Evolutionary conservation across 2,113 vertebrate genomes (phyloP).

Genomic region (Sarotherodon lohbergeri): DNA sequence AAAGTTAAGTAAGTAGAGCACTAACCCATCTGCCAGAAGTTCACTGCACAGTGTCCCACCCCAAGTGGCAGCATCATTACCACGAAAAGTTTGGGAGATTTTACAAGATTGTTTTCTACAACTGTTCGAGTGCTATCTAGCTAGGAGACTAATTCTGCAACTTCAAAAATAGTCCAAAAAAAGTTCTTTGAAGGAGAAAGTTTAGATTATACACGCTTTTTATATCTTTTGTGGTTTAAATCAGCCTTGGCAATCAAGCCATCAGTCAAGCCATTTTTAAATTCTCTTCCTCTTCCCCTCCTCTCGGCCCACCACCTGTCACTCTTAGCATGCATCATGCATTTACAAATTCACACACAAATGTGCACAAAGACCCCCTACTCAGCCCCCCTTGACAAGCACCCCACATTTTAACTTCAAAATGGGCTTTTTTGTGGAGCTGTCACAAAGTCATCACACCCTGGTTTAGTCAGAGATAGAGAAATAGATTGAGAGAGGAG

Average conservation of each 20-base stretch:
- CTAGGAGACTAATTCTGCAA: not conserved
- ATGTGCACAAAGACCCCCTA: constrained; percentile 30
- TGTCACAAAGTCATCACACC: constrained; percentile 56
- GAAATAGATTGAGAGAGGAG: constrained; percentile 41
- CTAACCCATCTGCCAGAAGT: not conserved
- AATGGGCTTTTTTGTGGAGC: constrained; percentile 40
- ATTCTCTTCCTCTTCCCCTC: constrained; percentile 11
- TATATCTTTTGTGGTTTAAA: constrained; percentile 7
- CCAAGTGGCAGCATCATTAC: not conserved
- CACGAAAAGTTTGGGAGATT: not conserved
- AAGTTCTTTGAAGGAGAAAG: not conserved
- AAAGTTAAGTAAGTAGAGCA: not conserved
- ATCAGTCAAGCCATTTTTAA: constrained; percentile 38
- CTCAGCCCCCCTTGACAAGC: constrained; percentile 35
- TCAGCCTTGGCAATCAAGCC: constrained; percentile 29
- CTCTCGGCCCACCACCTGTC: constrained; percentile 52
- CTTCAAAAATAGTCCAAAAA: not conserved
- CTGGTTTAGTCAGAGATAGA: constrained; percentile 47
- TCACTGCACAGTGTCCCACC: fast-evolving
- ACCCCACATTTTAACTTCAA: constrained; percentile 55
- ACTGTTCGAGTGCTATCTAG: not conserved
- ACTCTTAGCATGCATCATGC: constrained; percentile 14
- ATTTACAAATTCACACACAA: constrained; percentile 1
- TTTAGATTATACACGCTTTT: constrained; percentile 1
- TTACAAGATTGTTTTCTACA: not conserved